Percentiles rank a stretch among this genome's conserved stretches.
Evolutionary conservation across 1,140 invertebrate genomes (phyloP).

Genomic region (Chlorops oryzae): DNA sequence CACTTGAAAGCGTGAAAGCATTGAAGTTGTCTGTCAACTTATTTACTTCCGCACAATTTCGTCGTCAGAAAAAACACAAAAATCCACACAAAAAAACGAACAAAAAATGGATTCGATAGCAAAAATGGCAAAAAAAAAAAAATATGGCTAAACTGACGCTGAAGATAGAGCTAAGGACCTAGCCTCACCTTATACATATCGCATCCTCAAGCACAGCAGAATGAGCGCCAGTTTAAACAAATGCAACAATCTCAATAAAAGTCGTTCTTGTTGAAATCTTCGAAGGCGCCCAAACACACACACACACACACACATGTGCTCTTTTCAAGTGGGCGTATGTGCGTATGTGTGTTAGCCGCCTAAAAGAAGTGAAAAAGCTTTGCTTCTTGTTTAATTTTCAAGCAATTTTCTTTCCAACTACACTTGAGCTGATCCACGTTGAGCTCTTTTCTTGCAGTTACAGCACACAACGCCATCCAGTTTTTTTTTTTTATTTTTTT

Average conservation of each 20-base stretch:
- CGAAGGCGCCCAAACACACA: no score
- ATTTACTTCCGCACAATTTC: conserved; percentile 6
- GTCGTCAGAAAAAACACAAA: not conserved
- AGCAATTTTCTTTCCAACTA: conserved; percentile 1
- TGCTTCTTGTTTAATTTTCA: conserved; percentile 5
- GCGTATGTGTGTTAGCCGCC: conserved; percentile 1
- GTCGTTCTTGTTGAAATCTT: no score
- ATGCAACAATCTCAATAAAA: conserved; percentile 11
- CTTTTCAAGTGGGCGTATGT: not conserved
- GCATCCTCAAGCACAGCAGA: no score
- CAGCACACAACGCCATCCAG: no score
- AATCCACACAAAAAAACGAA: not conserved
- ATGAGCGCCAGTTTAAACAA: no score
- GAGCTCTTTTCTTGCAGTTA: no score
- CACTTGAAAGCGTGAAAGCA: no score
- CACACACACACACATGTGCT: no score
- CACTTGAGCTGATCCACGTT: not conserved
- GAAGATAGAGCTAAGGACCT: no score
- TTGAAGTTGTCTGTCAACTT: conserved; percentile 11
- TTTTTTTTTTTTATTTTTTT: not conserved
- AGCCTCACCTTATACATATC: no score
- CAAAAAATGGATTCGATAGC: not conserved
- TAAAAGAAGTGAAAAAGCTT: no score
- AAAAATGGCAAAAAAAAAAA: not conserved
- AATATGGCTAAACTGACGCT: no score